Evolutionary conservation across 2,113 vertebrate genomes (phyloP).

Genomic region (Oreochromis niloticus): DNA sequence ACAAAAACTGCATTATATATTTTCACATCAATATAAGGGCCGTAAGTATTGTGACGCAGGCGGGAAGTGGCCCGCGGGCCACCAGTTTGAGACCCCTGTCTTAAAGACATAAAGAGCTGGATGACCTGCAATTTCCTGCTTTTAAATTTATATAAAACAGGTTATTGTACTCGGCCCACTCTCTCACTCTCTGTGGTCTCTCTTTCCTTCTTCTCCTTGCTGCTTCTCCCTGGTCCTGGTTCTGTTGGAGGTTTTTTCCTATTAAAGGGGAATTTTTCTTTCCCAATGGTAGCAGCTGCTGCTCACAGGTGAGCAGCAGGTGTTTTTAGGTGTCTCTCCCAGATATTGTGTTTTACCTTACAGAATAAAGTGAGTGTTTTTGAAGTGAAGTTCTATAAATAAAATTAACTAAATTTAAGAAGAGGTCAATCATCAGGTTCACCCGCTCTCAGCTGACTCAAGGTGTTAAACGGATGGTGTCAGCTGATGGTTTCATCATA

Average conservation of each 20-base stretch:
- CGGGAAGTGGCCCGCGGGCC: accelerated
- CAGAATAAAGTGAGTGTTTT: neutral
- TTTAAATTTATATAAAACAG: neutral
- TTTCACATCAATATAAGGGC: neutral
- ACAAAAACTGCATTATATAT: neutral
- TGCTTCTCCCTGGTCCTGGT: neutral
- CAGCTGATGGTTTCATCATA: neutral
- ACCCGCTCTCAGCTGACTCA: neutral
- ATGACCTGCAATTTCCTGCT: neutral
- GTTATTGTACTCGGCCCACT: neutral
- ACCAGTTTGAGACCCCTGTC: neutral
- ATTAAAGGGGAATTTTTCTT: neutral
- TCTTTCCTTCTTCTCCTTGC: neutral
- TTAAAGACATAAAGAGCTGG: neutral
- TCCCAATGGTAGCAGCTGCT: neutral
- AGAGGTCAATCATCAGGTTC: neutral
- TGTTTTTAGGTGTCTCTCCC: neutral
- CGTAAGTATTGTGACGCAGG: neutral
- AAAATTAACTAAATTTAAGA: neutral
- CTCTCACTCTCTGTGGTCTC: neutral
- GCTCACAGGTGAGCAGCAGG: neutral
- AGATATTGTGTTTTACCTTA: neutral
- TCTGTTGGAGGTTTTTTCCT: neutral
- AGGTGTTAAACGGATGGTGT: neutral
- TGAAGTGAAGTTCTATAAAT: neutral